Evolutionary conservation across 2,888 invertebrate genomes (phyloP), one percentile per base, ranked within the genome.

Genomic region (Epirrhoe tristata): DNA sequence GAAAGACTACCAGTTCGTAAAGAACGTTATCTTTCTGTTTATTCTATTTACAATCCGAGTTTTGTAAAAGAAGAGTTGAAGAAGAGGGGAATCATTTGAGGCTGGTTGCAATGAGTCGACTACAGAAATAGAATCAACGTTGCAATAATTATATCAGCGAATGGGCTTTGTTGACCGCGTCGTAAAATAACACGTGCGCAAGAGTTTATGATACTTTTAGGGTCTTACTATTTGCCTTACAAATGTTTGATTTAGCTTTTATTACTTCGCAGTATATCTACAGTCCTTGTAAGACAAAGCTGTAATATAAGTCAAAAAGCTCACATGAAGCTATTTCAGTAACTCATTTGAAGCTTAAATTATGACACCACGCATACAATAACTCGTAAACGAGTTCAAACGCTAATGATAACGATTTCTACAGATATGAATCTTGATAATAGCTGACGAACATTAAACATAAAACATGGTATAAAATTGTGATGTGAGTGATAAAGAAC

Each of bases 91-190:
- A 43, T 83, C 89, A 74, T 65, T 65, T 76, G 84, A 83, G 34
- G 72, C 74, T 87, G 65, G 73, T 74, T 71, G 77, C 75, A 76
- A 81, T 87, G 89, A 89, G 81, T 88, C 86, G 86, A 66, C 77
- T 81, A 87, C 91, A 80, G 81, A 89, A 91, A 92, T 92, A 92
- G 90, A 89, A 81, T 83, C 82, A 82, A 83, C 88, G 78, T 85
- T 87, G 90, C 89, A 91, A 89, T 91, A 90, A 91, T 91, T 91
- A 91, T 90, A 91, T 90, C 91, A 90, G 87, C 88, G 84, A 85
- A 87, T 80, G 82, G 79, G 83, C 88, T 90, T 90, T 88, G 88
- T 88, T 88, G 85, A 86, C 84, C 82, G 68, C 46, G 55, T 61
- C 3, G 78, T 79, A 69, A 70, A 76, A 71, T 75, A 81, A 79